Conservation (phyloP, 2,113 vertebrate species). For the Tachuris rubrigastra region DNA sequence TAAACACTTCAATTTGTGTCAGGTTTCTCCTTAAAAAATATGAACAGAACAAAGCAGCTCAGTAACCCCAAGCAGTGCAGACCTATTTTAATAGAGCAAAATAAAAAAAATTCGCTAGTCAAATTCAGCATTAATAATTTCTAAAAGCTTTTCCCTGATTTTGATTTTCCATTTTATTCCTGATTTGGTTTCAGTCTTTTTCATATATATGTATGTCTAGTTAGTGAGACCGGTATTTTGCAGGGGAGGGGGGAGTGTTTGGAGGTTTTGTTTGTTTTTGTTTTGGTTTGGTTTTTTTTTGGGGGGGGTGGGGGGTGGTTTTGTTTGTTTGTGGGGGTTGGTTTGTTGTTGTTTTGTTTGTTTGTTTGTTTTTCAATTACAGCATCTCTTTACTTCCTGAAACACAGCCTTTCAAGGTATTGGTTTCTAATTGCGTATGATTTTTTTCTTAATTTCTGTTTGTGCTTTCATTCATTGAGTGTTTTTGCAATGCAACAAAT, state of each 20-base stretch:
- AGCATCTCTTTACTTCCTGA: not conserved
- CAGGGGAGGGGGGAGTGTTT: too few relatives aligned
- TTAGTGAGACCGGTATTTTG: not conserved
- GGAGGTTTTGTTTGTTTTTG: too few relatives aligned
- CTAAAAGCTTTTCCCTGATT: not conserved
- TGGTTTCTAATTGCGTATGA: not conserved
- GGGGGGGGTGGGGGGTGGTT: too few relatives aligned
- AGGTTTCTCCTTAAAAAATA: not conserved
- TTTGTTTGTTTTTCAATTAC: not conserved
- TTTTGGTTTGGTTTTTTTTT: too few relatives aligned
- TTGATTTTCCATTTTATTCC: not conserved
- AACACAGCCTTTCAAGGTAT: not conserved
- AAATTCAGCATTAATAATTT: not conserved
- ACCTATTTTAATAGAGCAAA: not conserved
- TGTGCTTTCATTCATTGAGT: not conserved
- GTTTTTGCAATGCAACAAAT: not conserved
- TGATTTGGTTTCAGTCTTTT: not conserved
- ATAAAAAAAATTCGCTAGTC: not conserved
- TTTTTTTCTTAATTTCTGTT: not conserved
- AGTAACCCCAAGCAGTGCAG: not conserved
- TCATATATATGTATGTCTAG: not conserved
- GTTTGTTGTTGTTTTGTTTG: too few relatives aligned
- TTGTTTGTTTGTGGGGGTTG: not conserved
- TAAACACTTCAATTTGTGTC: not conserved
- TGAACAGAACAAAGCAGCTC: not conserved